Percentiles rank a stretch among this genome's conserved stretches.
Evolutionary conservation across 2,888 invertebrate species (phyloP).

Genomic region (Drosophila subquinaria): DNA sequence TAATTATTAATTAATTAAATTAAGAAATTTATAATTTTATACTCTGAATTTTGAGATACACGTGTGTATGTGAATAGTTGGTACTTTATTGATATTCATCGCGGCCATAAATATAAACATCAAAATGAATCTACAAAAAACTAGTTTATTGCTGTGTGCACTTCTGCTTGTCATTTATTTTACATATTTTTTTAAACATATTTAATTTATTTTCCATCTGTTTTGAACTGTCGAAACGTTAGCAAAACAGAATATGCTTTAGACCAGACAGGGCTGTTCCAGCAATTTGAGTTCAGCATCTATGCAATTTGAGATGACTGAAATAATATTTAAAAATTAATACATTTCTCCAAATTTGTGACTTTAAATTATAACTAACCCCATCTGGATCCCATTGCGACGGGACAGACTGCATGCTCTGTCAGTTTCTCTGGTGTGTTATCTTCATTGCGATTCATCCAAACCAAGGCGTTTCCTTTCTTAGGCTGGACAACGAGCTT

Average conservation of each 20-base stretch:
- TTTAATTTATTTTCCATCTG: too few relatives aligned
- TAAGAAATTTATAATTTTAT: too few relatives aligned
- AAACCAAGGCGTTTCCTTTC: slow-evolving; percentile 43
- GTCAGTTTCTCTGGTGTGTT: slow-evolving; percentile 14
- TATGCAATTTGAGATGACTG: slow-evolving; percentile 53
- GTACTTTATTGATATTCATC: too few relatives aligned
- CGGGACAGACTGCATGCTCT: slow-evolving; percentile 48
- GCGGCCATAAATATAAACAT: too few relatives aligned
- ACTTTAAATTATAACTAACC: slow-evolving; percentile 23
- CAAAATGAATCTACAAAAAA: too few relatives aligned
- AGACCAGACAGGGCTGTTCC: slow-evolving; percentile 33
- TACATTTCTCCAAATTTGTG: background rate
- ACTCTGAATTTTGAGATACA: too few relatives aligned
- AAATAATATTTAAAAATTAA: background rate
- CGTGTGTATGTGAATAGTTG: too few relatives aligned
- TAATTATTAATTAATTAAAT: too few relatives aligned
- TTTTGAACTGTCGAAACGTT: too few relatives aligned
- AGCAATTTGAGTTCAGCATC: slow-evolving; percentile 9
- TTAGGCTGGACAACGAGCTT: slow-evolving; percentile 31
- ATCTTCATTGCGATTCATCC: slow-evolving; percentile 43
- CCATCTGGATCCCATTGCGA: slow-evolving; percentile 54
- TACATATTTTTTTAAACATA: too few relatives aligned
- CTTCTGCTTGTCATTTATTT: too few relatives aligned
- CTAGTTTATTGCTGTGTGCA: too few relatives aligned
- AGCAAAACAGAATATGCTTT: background rate